These are phyloP conservation scores for Pollenia angustigena DNA, from an alignment of 2,888 invertebrate genomes.

Conservation along the genomic window DNA sequence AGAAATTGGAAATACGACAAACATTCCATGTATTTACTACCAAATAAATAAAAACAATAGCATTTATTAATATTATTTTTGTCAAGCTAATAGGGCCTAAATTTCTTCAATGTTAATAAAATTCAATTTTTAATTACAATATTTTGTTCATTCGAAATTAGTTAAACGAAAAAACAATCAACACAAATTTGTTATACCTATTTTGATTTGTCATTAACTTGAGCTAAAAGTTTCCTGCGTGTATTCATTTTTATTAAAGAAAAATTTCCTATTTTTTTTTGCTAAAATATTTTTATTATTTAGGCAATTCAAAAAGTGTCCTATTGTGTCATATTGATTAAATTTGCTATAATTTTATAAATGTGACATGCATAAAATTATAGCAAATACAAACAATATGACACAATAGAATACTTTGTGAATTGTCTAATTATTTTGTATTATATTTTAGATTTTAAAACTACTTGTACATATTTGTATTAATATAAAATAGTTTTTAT, in stretches of 20 bases:
- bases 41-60: not conserved
- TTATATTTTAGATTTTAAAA: conserved; percentile 31
- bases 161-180: not conserved
- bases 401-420: too few species aligned
- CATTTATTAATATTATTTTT: too few species aligned
- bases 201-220: conserved; percentile 27
- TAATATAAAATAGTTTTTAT: conserved; percentile 23
- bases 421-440: conserved; percentile 19
- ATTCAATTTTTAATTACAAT: too few species aligned
- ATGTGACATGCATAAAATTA: too few species aligned
- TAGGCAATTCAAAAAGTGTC: too few species aligned
- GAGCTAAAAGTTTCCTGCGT: conserved; percentile 12
- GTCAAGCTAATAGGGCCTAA: too few species aligned
- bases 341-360: too few species aligned
- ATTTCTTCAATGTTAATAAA: too few species aligned
- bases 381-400: too few species aligned
- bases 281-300: conserved; percentile 17
- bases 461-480: conserved; percentile 48
- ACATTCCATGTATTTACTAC: conserved; percentile 39
- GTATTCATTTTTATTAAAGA: conserved; percentile 25
- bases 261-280: conserved; percentile 44
- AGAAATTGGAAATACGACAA: not conserved
- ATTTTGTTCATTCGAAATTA: conserved; percentile 13
- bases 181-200: conserved; percentile 13
- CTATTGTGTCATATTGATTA: too few species aligned